Base-by-base conservation (phyloP, 2,888 invertebrate genomes). In the Euplexia lucipara region DNA sequence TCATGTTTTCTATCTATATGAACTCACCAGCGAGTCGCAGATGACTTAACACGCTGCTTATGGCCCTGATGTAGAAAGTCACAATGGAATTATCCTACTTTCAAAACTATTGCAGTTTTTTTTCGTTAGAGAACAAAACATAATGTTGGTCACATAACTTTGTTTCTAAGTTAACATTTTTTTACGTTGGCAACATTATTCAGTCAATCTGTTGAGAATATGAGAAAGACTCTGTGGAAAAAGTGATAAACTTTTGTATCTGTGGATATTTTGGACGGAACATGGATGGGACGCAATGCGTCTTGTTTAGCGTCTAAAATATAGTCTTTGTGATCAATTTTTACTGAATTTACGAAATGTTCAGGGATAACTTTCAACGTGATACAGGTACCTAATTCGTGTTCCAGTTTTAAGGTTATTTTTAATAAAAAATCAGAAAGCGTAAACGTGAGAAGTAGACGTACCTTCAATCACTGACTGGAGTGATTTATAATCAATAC, bases 231-330 rank as follows among this genome's bases (percentile, higher is more conserved):
- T 35, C 58, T 52, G 59, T 44, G 44, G 39, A 9, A 45, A 57
- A 51, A 18, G 5, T 16, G 8, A 37, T 48, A 59, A 34, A 35
- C 34, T 65, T 65, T 53, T 75, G 41, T 16, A 68, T 59, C 64
- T 68, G 67, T 76, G 60, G 7, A 51, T 52, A 37, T 41, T 48
- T 32, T 59, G 52, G 41, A 64, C 18, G 48, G 16, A 6, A 49
- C 48, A 60, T 70, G 42, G 54, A 60, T 70, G 42, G 54, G 51
- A 53, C 64, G 70, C 78, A 75, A 78, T 81, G 80, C 80, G 81
- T 63, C 39, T 73, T 71, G 64, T 78, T 66, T 65, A 63, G 60
- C 14, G 47, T 60, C 16, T 60, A n/a, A 26, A 37, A 18, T 48
- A 20, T 9, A 48, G 32, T 54, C 16, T 65, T 62, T 61, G 57